Base-by-base conservation (phyloP, 2,113 vertebrate species). In the Pedetes capensis region DNA sequence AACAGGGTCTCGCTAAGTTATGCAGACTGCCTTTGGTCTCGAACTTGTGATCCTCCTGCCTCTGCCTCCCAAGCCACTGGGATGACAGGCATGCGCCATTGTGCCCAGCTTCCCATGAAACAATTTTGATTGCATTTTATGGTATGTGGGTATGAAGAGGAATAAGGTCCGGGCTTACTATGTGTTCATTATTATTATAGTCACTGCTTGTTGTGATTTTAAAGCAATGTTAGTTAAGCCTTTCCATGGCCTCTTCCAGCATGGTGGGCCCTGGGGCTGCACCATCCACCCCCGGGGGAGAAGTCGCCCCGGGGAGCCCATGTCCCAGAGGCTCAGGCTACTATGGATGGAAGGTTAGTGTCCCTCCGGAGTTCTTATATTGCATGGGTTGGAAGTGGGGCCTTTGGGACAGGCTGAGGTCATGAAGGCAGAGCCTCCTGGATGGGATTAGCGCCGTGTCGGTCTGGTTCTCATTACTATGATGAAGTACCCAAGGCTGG, bases 181-280 rank as follows among this genome's bases (percentile, higher is more conserved):
- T 1, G n/a, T 2, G 14, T 25, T 14, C 29, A 10, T 11, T 1
- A 20, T 12, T n/a, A 27, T 23, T n/a, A 17, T 22, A 25, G 23
- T 49, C n/a, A 16, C 22, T 9, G 53, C n/a, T 44, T 61, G 20
- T 64, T 39, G 68, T 81, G 32, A 8, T n/a, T 3, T 51, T 4
- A 18, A 14, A 32, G 53, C 23, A 47, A 37, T 37, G 8, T 29
- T 29, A 7, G 22, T 5, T 11, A 37, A 49, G 12, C 47, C 3
- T 72, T 6, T 20, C 22, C 3, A 34, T 51, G 20, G 9, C 20
- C 66, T n/a, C 39, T 20, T 12, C 14, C n/a, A n/a, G 42, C 13
- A 18, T 18, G 5, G 22, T 20, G 34, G 2, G 32, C 32, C 37
- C 18, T 42, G 27, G 27, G 39, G 49, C 29, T 17, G 18, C 25